These are phyloP conservation scores for Pseudomugil tenellus DNA, from an alignment of 2,797 vertebrate genomes.

Conservation along the genomic window DNA sequence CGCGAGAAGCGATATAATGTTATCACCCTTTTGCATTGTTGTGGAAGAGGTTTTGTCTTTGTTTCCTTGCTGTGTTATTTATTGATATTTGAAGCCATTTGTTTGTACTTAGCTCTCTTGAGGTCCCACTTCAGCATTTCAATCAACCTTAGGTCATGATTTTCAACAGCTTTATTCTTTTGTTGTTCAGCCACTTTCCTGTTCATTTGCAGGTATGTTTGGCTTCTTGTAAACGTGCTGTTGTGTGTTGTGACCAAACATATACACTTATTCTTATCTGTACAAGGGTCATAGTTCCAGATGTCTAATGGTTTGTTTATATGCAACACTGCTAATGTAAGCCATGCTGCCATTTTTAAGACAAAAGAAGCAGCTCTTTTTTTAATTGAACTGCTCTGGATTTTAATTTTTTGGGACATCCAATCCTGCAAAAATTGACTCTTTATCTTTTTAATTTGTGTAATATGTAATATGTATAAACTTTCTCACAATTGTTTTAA, in stretches of 20 bases:
- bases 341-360: not conserved
- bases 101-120: not conserved
- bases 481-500: not conserved
- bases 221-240: not conserved
- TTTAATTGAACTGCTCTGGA: too few species aligned
- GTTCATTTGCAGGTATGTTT: not conserved
- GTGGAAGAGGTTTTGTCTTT: not conserved
- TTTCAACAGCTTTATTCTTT: not conserved
- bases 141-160: not conserved
- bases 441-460: too few species aligned
- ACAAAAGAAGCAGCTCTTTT: not conserved
- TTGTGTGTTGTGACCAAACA: not conserved
- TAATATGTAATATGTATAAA: not conserved
- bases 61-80: not conserved
- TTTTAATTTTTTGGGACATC: too few species aligned
- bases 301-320: not conserved
- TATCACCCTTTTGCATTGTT: not conserved
- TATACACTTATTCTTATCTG: not conserved
- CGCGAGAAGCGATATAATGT: not conserved
- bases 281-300: not conserved
- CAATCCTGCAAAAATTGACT: too few species aligned
- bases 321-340: not conserved
- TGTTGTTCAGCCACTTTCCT: not conserved
- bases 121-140: not conserved
- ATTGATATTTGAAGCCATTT: not conserved